Base-by-base conservation (phyloP, 2,888 invertebrate genomes). In the Helobdella robusta region DNA sequence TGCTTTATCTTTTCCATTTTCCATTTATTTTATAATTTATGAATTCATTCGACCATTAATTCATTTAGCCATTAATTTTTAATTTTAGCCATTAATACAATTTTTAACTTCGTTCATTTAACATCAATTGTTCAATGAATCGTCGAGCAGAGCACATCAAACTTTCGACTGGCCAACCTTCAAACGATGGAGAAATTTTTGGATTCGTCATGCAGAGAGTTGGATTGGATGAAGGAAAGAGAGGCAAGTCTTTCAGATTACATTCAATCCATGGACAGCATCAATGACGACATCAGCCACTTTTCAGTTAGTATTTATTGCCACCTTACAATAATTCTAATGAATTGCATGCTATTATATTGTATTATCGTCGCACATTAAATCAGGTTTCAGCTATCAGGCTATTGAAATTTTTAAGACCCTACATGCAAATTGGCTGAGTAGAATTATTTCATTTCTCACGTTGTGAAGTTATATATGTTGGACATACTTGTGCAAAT, bases 151-250 rank as follows among this genome's bases (percentile, higher is more conserved):
- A 62, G 62, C 25, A 62, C 44, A n/a, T 62, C 62, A 46, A 62
- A 50, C 23, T 62, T 62, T 46, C 62, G 62, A 48, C 62, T 62
- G 30, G 62, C 62, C 28, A 62, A 62, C 50, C 62, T 62, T 32
- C 44, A 48, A 32, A 48, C 32, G 50, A 30, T 62, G 18, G 28
- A 50, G n/a, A 20, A 36, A 20, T 62, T 62, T n/a, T 35, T 62
- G 48, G 44, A 62, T 32, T 20, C 18, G n/a, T 11, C n/a, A 32
- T 20, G 32, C n/a, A 48, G 30, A 34, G 62, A 62, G 18, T 11
- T 50, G 30, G 62, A 62, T 2, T 62, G 62, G 62, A 8, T 62
- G 32, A 62, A 62, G 50, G 25, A 25, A 32, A 62, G 35, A 18
- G 62, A 62, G 34, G 30, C 5, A 18, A 18, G 34, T 2, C 20